Evolutionary conservation across 2,888 invertebrate species (phyloP).

Genomic region (Macroteleia sp.): DNA sequence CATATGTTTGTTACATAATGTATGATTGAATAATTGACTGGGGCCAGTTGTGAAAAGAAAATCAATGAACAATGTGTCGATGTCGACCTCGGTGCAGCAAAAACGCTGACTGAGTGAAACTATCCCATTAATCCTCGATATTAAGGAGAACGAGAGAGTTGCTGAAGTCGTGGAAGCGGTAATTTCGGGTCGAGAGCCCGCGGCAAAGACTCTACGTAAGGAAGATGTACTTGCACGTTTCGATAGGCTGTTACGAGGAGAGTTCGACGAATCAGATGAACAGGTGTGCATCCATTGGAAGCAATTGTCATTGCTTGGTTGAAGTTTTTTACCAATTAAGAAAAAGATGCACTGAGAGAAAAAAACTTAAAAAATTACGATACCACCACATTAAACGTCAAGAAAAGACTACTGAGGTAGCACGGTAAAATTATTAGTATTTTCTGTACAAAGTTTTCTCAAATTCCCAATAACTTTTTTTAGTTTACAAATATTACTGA

Average conservation of each 20-base stretch:
- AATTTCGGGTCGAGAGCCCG: conserved; percentile 71
- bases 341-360: no score
- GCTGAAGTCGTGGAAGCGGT: conserved; percentile 74
- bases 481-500: no score
- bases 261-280: conserved; percentile 66
- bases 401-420: no score
- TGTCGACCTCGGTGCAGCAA: conserved; percentile 43
- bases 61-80: conserved; percentile 46
- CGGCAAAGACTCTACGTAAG: conserved; percentile 73
- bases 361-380: no score
- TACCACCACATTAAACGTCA: no score
- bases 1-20: neutral
- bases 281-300: conserved; percentile 66
- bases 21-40: conserved; percentile 16
- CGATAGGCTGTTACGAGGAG: conserved; percentile 74
- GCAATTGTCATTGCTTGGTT: no score
- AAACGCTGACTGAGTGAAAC: conserved; percentile 59
- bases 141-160: conserved; percentile 73
- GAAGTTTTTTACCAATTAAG: no score
- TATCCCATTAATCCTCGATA: conserved; percentile 67
- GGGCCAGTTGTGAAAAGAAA: conserved; percentile 28
- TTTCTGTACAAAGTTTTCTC: no score
- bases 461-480: no score
- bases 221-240: conserved; percentile 79
- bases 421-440: no score